Conservation (phyloP, 2,797 vertebrate species). For the Acipenser transmontanus region DNA sequence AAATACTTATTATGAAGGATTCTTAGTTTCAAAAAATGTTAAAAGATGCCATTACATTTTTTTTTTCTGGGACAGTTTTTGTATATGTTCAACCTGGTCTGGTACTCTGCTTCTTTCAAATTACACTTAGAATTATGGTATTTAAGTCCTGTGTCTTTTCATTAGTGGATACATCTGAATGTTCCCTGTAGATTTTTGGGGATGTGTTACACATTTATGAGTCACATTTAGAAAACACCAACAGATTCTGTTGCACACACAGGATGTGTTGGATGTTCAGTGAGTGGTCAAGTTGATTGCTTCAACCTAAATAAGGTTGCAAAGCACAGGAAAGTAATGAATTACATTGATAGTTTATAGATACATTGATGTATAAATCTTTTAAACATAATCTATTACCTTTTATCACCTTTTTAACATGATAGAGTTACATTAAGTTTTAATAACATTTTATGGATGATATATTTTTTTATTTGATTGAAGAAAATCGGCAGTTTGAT, state of each 20-base stretch:
- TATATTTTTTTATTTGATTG: background rate
- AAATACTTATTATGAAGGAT: no score
- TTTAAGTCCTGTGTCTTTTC: no score
- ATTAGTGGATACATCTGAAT: background rate
- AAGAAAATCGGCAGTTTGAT: background rate
- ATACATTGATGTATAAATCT: background rate
- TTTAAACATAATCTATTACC: background rate
- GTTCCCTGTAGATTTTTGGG: background rate
- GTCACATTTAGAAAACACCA: background rate
- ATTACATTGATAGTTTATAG: background rate
- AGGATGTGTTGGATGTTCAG: background rate
- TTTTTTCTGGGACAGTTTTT: no score
- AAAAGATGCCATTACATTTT: no score
- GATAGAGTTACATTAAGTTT: background rate
- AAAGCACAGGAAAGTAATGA: background rate
- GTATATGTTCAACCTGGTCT: no score
- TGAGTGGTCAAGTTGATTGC: background rate
- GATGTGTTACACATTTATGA: background rate
- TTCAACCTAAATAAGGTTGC: background rate
- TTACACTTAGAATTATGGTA: no score
- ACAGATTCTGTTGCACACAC: background rate
- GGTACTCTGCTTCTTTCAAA: no score
- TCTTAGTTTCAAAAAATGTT: no score
- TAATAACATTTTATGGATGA: background rate
- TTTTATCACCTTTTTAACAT: background rate